Evolutionary conservation across 2,888 invertebrate species (phyloP).

Genomic region (Phoenoteleia sp.): DNA sequence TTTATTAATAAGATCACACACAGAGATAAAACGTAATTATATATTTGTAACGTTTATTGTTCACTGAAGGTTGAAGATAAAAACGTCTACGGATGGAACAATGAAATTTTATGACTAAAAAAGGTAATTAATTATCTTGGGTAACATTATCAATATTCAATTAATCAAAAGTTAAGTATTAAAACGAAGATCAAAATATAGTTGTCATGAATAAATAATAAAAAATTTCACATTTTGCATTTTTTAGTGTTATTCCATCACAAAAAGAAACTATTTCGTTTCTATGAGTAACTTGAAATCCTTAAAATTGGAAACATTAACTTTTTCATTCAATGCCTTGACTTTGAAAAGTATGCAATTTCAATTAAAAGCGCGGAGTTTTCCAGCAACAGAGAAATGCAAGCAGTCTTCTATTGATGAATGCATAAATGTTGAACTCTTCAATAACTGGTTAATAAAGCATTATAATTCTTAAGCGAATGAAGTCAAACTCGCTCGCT

Average conservation of each 20-base stretch:
- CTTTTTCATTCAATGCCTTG: background rate
- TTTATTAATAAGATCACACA: slow-evolving; percentile 54
- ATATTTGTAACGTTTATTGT: slow-evolving; percentile 7
- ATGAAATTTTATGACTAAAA: background rate
- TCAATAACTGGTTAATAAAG: slow-evolving; percentile 33
- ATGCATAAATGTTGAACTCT: slow-evolving; percentile 25
- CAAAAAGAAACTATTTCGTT: too few species aligned
- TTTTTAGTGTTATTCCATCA: too few species aligned
- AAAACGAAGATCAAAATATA: too few species aligned
- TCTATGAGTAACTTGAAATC: too few species aligned
- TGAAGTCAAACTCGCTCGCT: slow-evolving; percentile 29
- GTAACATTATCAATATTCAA: too few species aligned
- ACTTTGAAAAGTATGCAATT: background rate
- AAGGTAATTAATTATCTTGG: too few species aligned
- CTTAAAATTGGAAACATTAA: background rate
- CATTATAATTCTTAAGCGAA: slow-evolving; percentile 34
- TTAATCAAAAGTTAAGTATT: too few species aligned
- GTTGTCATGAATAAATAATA: too few species aligned
- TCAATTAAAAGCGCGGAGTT: background rate
- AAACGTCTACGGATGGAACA: slow-evolving; percentile 10
- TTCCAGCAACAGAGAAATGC: background rate
- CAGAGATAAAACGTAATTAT: slow-evolving; percentile 48
- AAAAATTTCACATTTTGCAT: too few species aligned
- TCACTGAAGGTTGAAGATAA: slow-evolving; percentile 19
- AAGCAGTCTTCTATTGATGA: background rate